phyloP scores from a whole-genome alignment of 2,888 invertebrate genomes.

The Apodemia duryi region DNA sequence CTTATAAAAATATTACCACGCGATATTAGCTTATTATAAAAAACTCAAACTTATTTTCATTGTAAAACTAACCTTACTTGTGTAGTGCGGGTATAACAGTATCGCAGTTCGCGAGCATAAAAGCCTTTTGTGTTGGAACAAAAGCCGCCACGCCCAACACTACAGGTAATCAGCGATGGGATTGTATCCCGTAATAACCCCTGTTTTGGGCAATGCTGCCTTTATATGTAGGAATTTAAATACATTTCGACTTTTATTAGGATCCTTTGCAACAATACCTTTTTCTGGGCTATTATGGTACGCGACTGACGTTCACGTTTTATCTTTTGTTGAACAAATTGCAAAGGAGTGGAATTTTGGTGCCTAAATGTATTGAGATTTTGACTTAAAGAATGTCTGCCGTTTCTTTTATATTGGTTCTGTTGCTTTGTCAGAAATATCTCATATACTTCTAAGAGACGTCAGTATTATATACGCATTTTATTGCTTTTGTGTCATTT shows the following conservation, averaged over 20 bases:
- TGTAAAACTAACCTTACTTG: conserved; percentile 8
- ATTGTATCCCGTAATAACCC: conserved; percentile 12
- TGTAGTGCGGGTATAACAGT: neutral
- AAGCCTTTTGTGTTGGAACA: conserved; percentile 14
- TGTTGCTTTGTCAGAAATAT: neutral
- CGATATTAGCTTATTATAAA: too few species aligned
- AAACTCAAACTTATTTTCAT: neutral
- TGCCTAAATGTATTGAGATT: neutral
- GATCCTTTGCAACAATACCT: conserved; percentile 10
- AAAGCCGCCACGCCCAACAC: conserved; percentile 6
- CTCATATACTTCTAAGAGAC: neutral
- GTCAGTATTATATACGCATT: neutral
- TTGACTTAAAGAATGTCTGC: neutral
- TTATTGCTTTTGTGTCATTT: neutral
- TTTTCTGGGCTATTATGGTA: neutral
- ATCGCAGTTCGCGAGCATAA: conserved; percentile 3
- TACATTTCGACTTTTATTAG: conserved; percentile 8
- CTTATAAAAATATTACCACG: too few species aligned
- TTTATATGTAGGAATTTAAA: conserved; percentile 9
- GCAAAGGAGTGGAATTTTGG: neutral
- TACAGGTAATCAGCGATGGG: conserved; percentile 13
- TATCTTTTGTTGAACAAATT: neutral
- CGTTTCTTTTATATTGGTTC: neutral
- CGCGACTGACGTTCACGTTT: conserved; percentile 8
- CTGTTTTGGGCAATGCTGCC: conserved; percentile 3